Percentiles rank a stretch among this genome's conserved stretches.
These are phyloP conservation scores for Danaus plexippus DNA, from an alignment of 1,140 invertebrate species.

Conservation along the genomic window DNA sequence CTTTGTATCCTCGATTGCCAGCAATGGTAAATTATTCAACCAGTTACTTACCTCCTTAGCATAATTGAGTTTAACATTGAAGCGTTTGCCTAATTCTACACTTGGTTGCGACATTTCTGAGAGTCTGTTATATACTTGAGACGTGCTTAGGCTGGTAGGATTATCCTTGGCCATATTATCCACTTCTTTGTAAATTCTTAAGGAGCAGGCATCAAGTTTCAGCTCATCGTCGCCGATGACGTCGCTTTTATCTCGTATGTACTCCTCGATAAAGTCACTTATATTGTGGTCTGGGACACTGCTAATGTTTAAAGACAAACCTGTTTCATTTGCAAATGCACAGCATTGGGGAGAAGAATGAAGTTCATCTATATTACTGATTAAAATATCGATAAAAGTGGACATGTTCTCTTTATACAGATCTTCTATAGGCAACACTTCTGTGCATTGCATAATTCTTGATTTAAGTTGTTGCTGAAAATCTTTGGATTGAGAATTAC, in stretches of 20 bases:
- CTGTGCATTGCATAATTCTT: conserved; percentile 17
- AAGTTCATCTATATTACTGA: conserved; percentile 17
- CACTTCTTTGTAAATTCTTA: conserved; percentile 29
- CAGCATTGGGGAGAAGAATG: neutral
- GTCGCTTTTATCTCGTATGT: conserved; percentile 21
- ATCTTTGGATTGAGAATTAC: conserved; percentile 5
- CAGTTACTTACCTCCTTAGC: conserved; percentile 37
- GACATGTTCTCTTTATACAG: conserved; percentile 17
- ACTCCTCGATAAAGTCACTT: conserved; percentile 30
- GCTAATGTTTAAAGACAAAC: neutral
- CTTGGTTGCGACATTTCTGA: conserved; percentile 4
- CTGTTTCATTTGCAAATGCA: neutral
- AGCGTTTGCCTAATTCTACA: conserved; percentile 24
- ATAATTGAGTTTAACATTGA: conserved; percentile 26
- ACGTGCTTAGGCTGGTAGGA: no score
- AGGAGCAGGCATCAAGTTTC: conserved; percentile 30
- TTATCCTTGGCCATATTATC: conserved; percentile 17
- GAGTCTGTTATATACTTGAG: no score
- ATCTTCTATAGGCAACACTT: conserved; percentile 18
- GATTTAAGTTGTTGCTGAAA: conserved; percentile 17
- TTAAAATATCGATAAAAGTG: conserved; percentile 22
- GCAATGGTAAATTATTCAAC: conserved; percentile 35
- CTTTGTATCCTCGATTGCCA: conserved; percentile 13
- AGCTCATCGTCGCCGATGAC: conserved; percentile 29
- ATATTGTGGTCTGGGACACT: conserved; percentile 2